These are phyloP conservation scores for Campoletis sonorensis DNA, from an alignment of 1,140 invertebrate genomes.

Conservation along the genomic window DNA sequence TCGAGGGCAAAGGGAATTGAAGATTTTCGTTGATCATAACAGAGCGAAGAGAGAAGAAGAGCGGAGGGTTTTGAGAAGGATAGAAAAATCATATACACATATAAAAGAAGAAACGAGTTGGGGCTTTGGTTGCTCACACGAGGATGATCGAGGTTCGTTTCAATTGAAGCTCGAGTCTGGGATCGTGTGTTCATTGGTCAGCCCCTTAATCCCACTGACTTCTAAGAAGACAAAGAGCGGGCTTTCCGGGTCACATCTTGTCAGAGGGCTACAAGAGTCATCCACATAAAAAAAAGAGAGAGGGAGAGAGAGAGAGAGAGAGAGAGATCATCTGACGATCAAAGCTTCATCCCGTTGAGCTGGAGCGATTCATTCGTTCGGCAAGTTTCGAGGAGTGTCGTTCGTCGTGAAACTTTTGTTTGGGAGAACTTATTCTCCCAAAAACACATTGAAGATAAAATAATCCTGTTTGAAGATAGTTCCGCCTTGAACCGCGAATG, in stretches of 20 bases:
- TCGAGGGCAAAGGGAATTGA: too few relatives aligned
- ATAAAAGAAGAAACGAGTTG: neutral
- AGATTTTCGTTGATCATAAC: too few relatives aligned
- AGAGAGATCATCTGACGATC: neutral
- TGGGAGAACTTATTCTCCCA: too few relatives aligned
- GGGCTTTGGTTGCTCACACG: slow-evolving; percentile 28
- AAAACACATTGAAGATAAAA: too few relatives aligned
- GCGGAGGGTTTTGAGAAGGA: too few relatives aligned
- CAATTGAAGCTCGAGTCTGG: slow-evolving; percentile 66
- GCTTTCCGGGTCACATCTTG: slow-evolving; percentile 38
- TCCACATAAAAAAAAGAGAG: neutral
- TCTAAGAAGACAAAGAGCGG: slow-evolving; percentile 47
- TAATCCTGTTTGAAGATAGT: too few relatives aligned
- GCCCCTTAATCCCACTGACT: slow-evolving; percentile 65
- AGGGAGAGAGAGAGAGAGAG: neutral
- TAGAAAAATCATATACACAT: too few relatives aligned
- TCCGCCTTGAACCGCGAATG: slow-evolving; percentile 56
- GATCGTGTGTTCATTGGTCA: slow-evolving; percentile 65
- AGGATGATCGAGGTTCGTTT: slow-evolving; percentile 59
- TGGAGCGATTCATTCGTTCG: slow-evolving; percentile 18
- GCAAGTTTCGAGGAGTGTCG: neutral
- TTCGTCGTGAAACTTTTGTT: too few relatives aligned
- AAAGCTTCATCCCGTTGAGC: neutral
- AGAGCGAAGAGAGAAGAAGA: too few relatives aligned
- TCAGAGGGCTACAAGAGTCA: neutral